Evolutionary conservation across 2,113 vertebrate genomes (phyloP).

Genomic region (Forbesichthys agassizii): DNA sequence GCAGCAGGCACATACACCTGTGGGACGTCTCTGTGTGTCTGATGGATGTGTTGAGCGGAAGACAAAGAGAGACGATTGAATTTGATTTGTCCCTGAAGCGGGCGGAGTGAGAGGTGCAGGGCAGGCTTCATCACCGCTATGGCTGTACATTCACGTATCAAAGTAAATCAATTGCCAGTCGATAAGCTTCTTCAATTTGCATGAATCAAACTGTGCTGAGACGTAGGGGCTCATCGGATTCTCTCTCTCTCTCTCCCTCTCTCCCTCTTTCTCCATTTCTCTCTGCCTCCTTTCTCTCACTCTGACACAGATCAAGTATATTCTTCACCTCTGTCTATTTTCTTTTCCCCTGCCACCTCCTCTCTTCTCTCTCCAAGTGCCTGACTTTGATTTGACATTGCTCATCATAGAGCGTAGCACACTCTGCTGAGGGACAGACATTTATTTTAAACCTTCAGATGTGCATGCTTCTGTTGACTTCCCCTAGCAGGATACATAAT

Average conservation of each 20-base stretch:
- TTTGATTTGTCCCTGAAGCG: slow-evolving; percentile 72
- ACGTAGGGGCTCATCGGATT: not conserved
- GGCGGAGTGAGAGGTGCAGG: slow-evolving; percentile 20
- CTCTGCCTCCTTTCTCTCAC: slow-evolving; percentile 9
- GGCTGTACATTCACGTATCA: slow-evolving; percentile 49
- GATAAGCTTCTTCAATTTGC: slow-evolving; percentile 71
- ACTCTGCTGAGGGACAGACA: slow-evolving; percentile 4
- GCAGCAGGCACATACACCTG: no score
- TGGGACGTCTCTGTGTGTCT: slow-evolving; percentile 47
- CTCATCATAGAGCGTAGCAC: slow-evolving; percentile 9
- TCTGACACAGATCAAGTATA: slow-evolving; percentile 12
- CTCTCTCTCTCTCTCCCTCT: slow-evolving; percentile 3
- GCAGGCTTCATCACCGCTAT: slow-evolving; percentile 30
- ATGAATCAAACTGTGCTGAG: slow-evolving; percentile 60
- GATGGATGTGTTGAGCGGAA: slow-evolving; percentile 68
- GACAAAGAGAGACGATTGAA: slow-evolving; percentile 65
- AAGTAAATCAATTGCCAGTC: slow-evolving; percentile 74
- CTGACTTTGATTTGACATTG: slow-evolving; percentile 41
- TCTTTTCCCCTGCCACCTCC: slow-evolving; percentile 1
- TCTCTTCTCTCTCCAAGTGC: not conserved
- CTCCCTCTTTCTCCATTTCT: not conserved
- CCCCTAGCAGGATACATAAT: not conserved
- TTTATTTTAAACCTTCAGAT: slow-evolving; percentile 5
- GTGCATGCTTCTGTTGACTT: not conserved
- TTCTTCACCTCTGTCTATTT: slow-evolving; percentile 33